A percentile compares a stretch with the other conserved stretches of the same genome.
These are phyloP conservation scores for Meloidogyne hapla DNA, from an alignment of 1,140 invertebrate genomes.

Conservation along the genomic window DNA sequence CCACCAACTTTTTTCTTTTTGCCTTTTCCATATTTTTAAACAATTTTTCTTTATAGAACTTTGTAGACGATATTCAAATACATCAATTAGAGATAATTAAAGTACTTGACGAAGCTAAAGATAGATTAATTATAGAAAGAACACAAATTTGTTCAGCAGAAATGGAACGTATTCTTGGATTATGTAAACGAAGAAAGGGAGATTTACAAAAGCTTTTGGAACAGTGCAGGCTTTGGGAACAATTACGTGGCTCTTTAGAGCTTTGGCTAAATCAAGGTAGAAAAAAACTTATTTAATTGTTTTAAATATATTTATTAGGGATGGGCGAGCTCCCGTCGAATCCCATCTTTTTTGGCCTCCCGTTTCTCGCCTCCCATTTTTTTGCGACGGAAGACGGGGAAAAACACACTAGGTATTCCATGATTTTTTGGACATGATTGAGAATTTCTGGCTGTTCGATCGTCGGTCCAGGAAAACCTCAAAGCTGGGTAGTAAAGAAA, in stretches of 20 bases:
- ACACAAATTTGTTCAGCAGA: constrained; percentile 49
- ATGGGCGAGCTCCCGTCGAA: too few relatives aligned
- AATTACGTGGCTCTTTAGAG: constrained; percentile 38
- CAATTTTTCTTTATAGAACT: constrained; percentile 37
- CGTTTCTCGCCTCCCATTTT: too few relatives aligned
- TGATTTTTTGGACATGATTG: too few relatives aligned
- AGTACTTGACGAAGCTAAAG: constrained; percentile 45
- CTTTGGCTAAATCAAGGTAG: constrained; percentile 49
- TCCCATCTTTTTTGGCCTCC: too few relatives aligned
- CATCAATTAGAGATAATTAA: constrained; percentile 43
- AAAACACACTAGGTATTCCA: too few relatives aligned
- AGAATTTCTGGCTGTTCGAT: too few relatives aligned
- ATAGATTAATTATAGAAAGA: constrained; percentile 41
- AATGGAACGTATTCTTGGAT: constrained; percentile 42
- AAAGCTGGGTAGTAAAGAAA: too few relatives aligned
- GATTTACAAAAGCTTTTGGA: constrained; percentile 47
- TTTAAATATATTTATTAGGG: background rate
- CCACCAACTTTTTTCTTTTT: background rate
- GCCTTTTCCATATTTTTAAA: background rate
- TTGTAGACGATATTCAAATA: constrained; percentile 48
- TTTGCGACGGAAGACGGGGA: too few relatives aligned
- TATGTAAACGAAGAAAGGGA: constrained; percentile 43
- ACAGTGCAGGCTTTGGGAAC: constrained; percentile 49
- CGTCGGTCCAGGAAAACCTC: too few relatives aligned
- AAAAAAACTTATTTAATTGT: too few relatives aligned